phyloP scores from a whole-genome alignment of 2,113 vertebrate genomes.

The Chaetura pelagica region DNA sequence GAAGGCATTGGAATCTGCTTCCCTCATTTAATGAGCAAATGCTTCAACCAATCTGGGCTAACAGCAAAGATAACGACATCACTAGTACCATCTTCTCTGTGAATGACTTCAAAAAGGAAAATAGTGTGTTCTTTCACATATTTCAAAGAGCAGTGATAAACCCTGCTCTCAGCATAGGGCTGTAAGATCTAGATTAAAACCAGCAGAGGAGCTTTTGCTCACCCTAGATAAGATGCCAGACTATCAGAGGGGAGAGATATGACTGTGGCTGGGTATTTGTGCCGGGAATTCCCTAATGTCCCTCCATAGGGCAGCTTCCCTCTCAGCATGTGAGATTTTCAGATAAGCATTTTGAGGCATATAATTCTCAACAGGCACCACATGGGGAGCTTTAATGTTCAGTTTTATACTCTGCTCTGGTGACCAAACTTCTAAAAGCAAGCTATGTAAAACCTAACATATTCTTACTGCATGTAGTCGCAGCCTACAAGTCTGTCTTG shows the following conservation, averaged over 20 bases:
- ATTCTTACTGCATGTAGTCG: background rate
- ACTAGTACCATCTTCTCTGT: background rate
- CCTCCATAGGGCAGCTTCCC: background rate
- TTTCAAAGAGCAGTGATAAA: background rate
- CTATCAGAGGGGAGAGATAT: background rate
- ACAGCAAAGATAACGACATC: background rate
- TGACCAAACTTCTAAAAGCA: constrained; percentile 8
- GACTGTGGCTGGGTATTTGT: background rate
- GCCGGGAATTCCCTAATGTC: background rate
- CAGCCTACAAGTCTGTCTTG: background rate
- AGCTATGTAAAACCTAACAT: background rate
- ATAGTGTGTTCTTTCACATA: background rate
- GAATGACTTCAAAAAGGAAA: background rate
- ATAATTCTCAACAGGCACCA: background rate
- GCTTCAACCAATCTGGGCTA: background rate
- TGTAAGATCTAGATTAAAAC: background rate
- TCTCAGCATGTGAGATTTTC: background rate
- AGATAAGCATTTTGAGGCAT: background rate
- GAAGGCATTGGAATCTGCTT: background rate
- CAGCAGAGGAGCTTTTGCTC: background rate
- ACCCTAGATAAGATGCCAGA: background rate
- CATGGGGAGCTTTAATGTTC: background rate
- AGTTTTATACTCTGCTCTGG: background rate
- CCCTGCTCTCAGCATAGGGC: background rate
- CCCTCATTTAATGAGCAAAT: background rate